phyloP scores from a whole-genome alignment of 37 sponge, comb jelly and placozoan genomes.

The Hexactinellida sp. region DNA sequence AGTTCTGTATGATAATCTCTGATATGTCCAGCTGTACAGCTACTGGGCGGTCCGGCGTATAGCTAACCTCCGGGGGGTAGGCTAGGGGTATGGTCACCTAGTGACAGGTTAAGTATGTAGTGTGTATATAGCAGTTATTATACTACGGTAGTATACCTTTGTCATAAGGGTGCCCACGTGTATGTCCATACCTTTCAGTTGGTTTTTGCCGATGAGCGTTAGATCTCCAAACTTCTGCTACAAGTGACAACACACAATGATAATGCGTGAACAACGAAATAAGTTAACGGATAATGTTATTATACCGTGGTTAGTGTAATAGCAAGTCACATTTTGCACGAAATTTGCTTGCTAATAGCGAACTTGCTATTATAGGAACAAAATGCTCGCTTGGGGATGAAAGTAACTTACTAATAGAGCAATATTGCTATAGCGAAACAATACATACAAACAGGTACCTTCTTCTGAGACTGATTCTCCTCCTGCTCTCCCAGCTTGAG shows the following conservation, averaged over 20 bases:
- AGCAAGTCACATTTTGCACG: too few relatives aligned
- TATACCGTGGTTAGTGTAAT: too few relatives aligned
- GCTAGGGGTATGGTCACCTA: not conserved
- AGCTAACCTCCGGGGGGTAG: not conserved
- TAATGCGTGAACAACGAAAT: not conserved
- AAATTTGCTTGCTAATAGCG: too few relatives aligned
- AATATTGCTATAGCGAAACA: too few relatives aligned
- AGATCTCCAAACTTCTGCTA: slow-evolving; percentile 2
- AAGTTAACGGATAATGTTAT: too few relatives aligned
- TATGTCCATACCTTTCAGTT: slow-evolving; percentile 4
- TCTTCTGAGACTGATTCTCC: not conserved
- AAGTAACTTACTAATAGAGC: too few relatives aligned
- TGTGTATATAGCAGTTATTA: not conserved
- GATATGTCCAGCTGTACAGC: slow-evolving; percentile 1
- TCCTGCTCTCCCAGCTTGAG: slow-evolving; percentile 2
- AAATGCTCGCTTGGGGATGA: too few relatives aligned
- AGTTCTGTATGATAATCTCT: not conserved
- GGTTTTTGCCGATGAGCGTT: not conserved
- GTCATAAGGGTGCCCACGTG: not conserved
- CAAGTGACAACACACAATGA: not conserved
- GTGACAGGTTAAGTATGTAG: not conserved
- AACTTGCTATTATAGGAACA: too few relatives aligned
- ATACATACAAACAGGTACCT: too few relatives aligned
- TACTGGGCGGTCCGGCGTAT: not conserved
- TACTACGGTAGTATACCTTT: not conserved